phyloP scores from a whole-genome alignment of 1,140 invertebrate species.

The Bombus affinis region DNA sequence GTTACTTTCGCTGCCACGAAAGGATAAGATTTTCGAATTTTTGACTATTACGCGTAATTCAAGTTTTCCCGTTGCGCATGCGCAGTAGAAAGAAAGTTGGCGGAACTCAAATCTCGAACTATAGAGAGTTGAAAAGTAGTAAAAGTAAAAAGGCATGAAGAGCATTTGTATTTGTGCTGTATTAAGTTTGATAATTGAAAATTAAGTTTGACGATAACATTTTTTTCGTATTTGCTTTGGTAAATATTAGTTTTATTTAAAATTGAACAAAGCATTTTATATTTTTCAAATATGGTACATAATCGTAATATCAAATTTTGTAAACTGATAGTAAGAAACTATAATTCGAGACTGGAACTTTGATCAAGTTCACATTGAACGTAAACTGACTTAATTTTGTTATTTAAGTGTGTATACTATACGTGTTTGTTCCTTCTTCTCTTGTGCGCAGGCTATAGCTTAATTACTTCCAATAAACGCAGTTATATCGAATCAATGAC shows the following conservation, averaged over 20 bases:
- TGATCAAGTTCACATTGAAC: neutral
- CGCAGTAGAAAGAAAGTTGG: neutral
- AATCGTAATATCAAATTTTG: neutral
- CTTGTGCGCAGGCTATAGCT: conserved; percentile 3
- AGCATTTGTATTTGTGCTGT: neutral
- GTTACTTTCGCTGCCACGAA: conserved; percentile 63
- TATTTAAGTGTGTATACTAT: conserved; percentile 22
- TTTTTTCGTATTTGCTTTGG: neutral
- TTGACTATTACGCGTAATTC: conserved; percentile 28
- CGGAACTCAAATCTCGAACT: conserved; percentile 21
- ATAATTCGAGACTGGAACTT: conserved; percentile 23
- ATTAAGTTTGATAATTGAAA: neutral
- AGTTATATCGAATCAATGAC: conserved; percentile 9
- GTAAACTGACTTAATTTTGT: conserved; percentile 8
- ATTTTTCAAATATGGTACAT: neutral
- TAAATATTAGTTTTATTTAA: too few relatives aligned
- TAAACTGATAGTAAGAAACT: neutral
- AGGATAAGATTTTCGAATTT: conserved; percentile 56
- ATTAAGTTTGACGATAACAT: neutral
- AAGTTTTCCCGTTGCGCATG: neutral
- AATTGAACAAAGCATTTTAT: neutral
- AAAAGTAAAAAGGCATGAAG: neutral
- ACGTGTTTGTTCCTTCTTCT: conserved; percentile 37
- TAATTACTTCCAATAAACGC: conserved; percentile 28
- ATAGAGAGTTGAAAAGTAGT: neutral